These are phyloP conservation scores for Gracilinanus agilis DNA, from an alignment of 2,113 vertebrate species.

Conservation along the genomic window DNA sequence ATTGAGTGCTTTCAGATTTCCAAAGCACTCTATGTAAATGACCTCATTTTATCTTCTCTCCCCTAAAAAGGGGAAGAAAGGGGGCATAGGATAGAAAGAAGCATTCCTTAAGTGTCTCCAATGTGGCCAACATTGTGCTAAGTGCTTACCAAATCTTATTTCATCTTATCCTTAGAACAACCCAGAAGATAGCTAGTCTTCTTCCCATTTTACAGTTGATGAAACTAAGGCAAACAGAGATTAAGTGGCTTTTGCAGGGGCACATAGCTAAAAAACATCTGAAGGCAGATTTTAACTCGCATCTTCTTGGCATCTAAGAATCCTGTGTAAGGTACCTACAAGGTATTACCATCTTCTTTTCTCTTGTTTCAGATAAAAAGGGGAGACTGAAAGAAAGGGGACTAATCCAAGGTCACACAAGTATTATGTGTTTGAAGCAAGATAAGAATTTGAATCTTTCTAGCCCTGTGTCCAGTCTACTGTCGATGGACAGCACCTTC, in stretches of 20 bases:
- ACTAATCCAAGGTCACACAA: background rate
- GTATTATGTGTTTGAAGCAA: background rate
- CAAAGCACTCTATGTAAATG: background rate
- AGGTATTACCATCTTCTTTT: background rate
- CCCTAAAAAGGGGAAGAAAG: accelerated
- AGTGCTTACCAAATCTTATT: background rate
- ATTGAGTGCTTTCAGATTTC: background rate
- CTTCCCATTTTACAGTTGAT: background rate
- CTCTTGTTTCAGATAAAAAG: background rate
- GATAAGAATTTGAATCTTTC: background rate
- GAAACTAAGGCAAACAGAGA: background rate
- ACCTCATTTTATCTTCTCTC: background rate
- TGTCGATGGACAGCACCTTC: background rate
- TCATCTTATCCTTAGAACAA: background rate
- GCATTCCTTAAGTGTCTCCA: background rate
- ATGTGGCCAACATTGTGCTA: background rate
- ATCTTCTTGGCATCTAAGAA: background rate
- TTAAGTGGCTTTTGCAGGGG: background rate
- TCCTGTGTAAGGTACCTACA: background rate
- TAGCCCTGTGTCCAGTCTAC: background rate
- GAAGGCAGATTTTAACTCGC: background rate
- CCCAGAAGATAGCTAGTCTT: background rate
- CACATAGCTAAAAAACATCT: background rate
- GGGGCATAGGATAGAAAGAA: background rate
- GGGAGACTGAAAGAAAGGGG: background rate